Evolutionary conservation across 2,888 invertebrate genomes (phyloP), one percentile per base, ranked within the genome.

Genomic region (Leucophenga montana): DNA sequence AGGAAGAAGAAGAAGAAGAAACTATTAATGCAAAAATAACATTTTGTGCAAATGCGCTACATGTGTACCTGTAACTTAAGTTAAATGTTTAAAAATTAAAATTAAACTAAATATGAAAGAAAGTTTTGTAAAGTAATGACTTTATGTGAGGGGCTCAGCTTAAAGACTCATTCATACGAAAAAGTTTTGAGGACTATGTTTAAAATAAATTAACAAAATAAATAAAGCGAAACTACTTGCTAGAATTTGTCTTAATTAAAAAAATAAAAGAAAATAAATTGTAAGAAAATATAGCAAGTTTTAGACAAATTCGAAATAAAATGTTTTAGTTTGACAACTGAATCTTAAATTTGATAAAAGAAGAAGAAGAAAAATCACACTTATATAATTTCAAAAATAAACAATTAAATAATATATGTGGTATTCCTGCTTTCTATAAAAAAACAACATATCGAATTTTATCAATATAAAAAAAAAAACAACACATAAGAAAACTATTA

Each of bases 61-160:
- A 69, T 64, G 71, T 71, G 73, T 73, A 73, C 73, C 73, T 73
- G 73, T 68, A 66, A 68, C 3, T 53, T 9, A 31, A 39, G 6
- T 8, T 11, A 50, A 50, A 50, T 50, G 13, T 8, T 16, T 50
- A 50, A 50, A 50, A 50, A 18, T 1, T 11, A 50, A 50, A 22
- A 57, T 22, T 57, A 22, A 71, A 69, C 64, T 69, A 3, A 11
- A 39, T 11, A 39, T 8, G 11, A 39, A 39, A 39, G 11, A 39
- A 39, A 39, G 11, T 39, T 39, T 11, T 11, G 11, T 39, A 5
- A 39, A 39, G 11, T 11, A 39, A 39, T 39, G 11, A 39, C 8
- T 11, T 39, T 39, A 39, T 5, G 27, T 27, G 27, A 27, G 3
- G 27, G 27, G 27, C 27, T 27, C 27, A 27, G 4, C 27, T 27